Evolutionary conservation across 2,888 invertebrate genomes (phyloP).

Genomic region (Lutraria lutraria): DNA sequence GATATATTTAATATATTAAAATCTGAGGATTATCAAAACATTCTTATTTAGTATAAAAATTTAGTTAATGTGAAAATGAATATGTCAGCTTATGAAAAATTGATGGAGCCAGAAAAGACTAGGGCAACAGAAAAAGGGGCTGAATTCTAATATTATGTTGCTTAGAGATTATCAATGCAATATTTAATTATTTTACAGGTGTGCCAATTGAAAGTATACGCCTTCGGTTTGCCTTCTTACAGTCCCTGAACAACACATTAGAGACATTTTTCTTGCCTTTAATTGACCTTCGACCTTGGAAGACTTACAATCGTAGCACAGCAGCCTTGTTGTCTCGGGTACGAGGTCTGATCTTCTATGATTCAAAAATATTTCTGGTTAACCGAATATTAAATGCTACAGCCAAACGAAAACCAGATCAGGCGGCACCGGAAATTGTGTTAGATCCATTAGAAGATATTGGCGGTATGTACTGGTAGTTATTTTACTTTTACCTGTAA

Average conservation of each 20-base stretch:
- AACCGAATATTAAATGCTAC: conserved; percentile 85
- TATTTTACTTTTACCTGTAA: not conserved
- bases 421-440: conserved; percentile 86
- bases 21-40: too few species aligned
- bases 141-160: too few species aligned
- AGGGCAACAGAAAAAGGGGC: too few species aligned
- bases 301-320: conserved; percentile 81
- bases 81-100: too few species aligned
- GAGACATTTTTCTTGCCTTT: conserved; percentile 85
- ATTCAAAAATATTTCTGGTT: conserved; percentile 83
- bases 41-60: too few species aligned
- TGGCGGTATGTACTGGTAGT: conserved; percentile 74
- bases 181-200: conserved; percentile 70
- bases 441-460: conserved; percentile 86
- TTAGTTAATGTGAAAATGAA: too few species aligned
- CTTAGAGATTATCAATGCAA: not conserved
- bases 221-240: conserved; percentile 84
- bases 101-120: too few species aligned
- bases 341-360: conserved; percentile 83
- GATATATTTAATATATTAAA: too few species aligned
- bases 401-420: conserved; percentile 84
- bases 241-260: conserved; percentile 84
- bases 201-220: conserved; percentile 84
- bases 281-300: conserved; percentile 83
- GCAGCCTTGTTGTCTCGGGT: conserved; percentile 80